These are phyloP conservation scores for Cacatua alba DNA, from an alignment of 2,113 vertebrate genomes.

Conservation along the genomic window DNA sequence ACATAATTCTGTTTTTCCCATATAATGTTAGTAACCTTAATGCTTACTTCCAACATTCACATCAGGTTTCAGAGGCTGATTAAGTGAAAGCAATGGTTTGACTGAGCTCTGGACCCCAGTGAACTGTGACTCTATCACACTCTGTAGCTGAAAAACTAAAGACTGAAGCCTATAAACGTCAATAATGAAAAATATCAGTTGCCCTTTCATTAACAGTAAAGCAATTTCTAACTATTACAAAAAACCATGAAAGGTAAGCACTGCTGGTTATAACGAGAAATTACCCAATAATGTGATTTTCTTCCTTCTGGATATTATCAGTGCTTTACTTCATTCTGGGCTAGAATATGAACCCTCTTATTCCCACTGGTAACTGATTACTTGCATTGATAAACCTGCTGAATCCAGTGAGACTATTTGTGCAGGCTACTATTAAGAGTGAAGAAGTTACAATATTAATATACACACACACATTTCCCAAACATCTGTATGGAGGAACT, in stretches of 20 bases:
- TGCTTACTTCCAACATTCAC: not conserved
- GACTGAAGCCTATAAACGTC: not conserved
- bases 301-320: not conserved
- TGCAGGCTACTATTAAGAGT: not conserved
- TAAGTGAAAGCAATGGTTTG: not conserved
- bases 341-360: not conserved
- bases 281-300: not conserved
- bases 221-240: not conserved
- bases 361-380: conserved; percentile 7
- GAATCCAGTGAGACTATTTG: conserved; percentile 8
- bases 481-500: not conserved
- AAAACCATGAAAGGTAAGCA: not conserved
- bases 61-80: not conserved
- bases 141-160: not conserved
- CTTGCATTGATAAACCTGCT: conserved; percentile 7
- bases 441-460: not conserved
- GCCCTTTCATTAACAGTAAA: not conserved
- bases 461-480: not conserved
- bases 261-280: not conserved
- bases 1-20: conserved; percentile 1
- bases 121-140: not conserved
- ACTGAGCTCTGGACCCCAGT: not conserved
- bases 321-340: not conserved
- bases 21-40: not conserved
- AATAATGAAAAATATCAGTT: not conserved